Evolutionary conservation across 2,888 invertebrate species (phyloP).

Genomic region (Drosophila stalkeri): DNA sequence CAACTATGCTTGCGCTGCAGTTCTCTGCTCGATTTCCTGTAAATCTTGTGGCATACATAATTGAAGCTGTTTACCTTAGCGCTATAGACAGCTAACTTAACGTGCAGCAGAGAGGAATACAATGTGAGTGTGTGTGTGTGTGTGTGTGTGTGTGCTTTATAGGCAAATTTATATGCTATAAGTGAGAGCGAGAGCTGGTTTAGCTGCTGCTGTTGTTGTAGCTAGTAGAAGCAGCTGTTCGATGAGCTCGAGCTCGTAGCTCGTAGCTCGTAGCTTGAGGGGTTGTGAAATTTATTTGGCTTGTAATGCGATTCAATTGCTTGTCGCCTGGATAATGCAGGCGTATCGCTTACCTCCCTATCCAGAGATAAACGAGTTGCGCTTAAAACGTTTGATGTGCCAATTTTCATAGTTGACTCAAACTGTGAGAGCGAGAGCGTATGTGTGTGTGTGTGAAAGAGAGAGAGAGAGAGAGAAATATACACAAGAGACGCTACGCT

Average conservation of each 20-base stretch:
- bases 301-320: constrained; percentile 73
- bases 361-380: constrained; percentile 64
- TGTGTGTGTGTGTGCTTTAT: constrained; percentile 9
- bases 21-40: background rate
- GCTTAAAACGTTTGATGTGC: constrained; percentile 74
- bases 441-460: background rate
- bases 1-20: background rate
- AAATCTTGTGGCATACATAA: constrained; percentile 31
- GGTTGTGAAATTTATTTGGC: constrained; percentile 71
- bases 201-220: background rate
- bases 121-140: constrained; percentile 11
- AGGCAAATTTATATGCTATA: constrained; percentile 49
- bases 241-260: constrained; percentile 6
- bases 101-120: constrained; percentile 5
- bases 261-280: constrained; percentile 5
- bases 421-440: background rate
- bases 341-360: constrained; percentile 57
- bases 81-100: constrained; percentile 1
- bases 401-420: constrained; percentile 75
- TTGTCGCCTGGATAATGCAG: constrained; percentile 68
- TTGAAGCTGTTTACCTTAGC: constrained; percentile 19
- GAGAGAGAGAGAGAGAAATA: background rate
- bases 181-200: constrained; percentile 8
- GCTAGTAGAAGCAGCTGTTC: constrained; percentile 32
- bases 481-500: constrained; percentile 26